Evolutionary conservation across 2,113 vertebrate genomes (phyloP), one percentile per base, ranked within the genome.

Genomic region (Nansenia antarctica): DNA sequence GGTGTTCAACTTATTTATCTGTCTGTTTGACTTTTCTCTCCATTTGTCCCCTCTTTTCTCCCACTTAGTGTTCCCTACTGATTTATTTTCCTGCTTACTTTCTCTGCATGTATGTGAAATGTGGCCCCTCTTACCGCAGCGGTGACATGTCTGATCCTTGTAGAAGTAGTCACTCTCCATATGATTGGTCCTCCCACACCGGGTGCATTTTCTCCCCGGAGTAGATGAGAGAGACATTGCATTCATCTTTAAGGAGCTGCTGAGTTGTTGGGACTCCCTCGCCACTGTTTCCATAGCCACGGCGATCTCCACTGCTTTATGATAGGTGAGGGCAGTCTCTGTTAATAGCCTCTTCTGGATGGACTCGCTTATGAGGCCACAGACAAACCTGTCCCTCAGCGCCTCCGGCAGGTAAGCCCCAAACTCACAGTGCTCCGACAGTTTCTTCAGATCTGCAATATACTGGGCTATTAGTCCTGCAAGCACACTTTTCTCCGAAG

Each of bases 351-450:
- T 53, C 73, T 81, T 83, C 76, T 76, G 80, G 73, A 72, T 67
- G 58, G 82, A 78, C 76, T 82, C 74, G 12, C 64, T 83, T 70
- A 77, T 82, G 67, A 85, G 73, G 42, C 82, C 79, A 66, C 86
- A 88, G 69, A 84, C 80, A 65, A 75, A 76, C 69, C 83, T 76
- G 80, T 88, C 84, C 77, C 84, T 79, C 76, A 85, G 70, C 59
- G 76, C 69, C 65, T 88, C 81, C 69, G 69, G 78, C 81, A 88
- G 67, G 72, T 76, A 66, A 60, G 69, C 80, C 67, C 82, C 87
- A 79, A 82, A 88, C 81, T 86, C 81, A 65, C 72, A 75, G 62
- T 52, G 22, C 35, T 66, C 53, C 3, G 12, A 32, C 3, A 63
- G 26, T 15, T 54, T 83, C 62, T 67, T 72, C 61, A 88, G 72